Percentiles rank a stretch among this genome's conserved stretches.
These are phyloP conservation scores for Charaxes varanes DNA, from an alignment of 1,140 invertebrate genomes.

Conservation along the genomic window DNA sequence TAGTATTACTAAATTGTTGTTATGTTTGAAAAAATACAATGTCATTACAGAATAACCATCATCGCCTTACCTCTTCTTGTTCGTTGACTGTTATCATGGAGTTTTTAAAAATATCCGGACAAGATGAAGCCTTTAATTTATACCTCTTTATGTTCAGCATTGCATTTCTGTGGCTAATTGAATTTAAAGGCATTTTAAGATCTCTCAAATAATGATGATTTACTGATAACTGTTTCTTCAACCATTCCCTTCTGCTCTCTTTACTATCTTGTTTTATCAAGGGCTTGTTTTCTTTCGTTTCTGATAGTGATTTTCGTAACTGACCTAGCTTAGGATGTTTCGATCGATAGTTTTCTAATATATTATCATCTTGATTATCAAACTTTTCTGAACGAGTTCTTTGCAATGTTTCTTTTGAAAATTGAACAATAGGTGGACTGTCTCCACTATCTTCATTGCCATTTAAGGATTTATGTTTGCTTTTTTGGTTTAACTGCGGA, in stretches of 20 bases:
- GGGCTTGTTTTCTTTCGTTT: slow-evolving; percentile 39
- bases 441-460: slow-evolving; percentile 19
- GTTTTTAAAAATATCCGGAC: slow-evolving; percentile 92
- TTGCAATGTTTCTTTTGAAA: slow-evolving; percentile 28
- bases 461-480: slow-evolving; percentile 13
- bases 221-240: slow-evolving; percentile 76
- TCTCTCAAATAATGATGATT: slow-evolving; percentile 84
- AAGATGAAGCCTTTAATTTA: slow-evolving; percentile 88
- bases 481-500: too few species aligned
- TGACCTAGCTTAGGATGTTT: slow-evolving; percentile 30
- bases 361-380: slow-evolving; percentile 22
- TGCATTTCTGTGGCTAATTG: slow-evolving; percentile 88
- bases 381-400: slow-evolving; percentile 43
- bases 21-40: background rate
- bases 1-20: background rate
- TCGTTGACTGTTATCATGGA: slow-evolving; percentile 90
- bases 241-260: slow-evolving; percentile 68
- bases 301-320: slow-evolving; percentile 37
- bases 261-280: slow-evolving; percentile 57
- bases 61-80: slow-evolving; percentile 83
- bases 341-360: slow-evolving; percentile 31
- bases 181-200: slow-evolving; percentile 84
- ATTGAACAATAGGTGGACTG: slow-evolving; percentile 34
- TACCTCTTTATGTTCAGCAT: slow-evolving; percentile 88
- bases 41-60: slow-evolving; percentile 1